These are phyloP conservation scores for Euproctis similis DNA, from an alignment of 2,888 invertebrate genomes.

Conservation along the genomic window DNA sequence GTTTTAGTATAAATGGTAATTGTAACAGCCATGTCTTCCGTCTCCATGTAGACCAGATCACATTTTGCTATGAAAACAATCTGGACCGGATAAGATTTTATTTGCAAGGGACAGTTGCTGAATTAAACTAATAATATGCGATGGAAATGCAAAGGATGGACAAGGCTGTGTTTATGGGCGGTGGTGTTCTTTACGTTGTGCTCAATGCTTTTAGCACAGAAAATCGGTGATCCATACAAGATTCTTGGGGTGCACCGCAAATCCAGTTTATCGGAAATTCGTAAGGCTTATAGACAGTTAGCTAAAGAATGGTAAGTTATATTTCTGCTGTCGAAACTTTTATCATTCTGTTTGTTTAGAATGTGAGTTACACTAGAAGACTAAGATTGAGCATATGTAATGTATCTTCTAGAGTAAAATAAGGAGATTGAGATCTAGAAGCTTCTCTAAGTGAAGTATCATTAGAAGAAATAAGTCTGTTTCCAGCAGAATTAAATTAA, in stretches of 20 bases:
- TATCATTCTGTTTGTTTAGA: no score
- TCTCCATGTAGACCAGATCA: no score
- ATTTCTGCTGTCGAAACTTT: no score
- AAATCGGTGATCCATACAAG: constrained; percentile 87
- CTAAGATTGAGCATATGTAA: no score
- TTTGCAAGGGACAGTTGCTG: constrained; percentile 25
- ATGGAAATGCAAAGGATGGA: constrained; percentile 60
- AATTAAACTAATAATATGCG: constrained; percentile 52
- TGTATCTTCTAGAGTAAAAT: no score
- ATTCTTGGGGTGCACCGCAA: constrained; percentile 85
- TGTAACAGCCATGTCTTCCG: constrained; percentile 37
- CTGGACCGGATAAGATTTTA: constrained; percentile 35
- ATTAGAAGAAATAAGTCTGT: no score
- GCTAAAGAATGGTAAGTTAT: constrained; percentile 89
- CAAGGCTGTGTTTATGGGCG: constrained; percentile 52
- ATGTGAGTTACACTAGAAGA: no score
- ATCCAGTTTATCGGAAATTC: constrained; percentile 87
- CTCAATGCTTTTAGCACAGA: constrained; percentile 47
- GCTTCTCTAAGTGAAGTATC: no score
- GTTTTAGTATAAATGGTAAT: constrained; percentile 31
- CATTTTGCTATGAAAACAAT: constrained; percentile 36
- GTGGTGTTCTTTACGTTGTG: constrained; percentile 37
- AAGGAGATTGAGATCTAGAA: no score
- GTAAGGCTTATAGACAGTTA: constrained; percentile 90
- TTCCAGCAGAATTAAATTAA: no score